Evolutionary conservation across 2,113 vertebrate species (phyloP).

Genomic region (Semicossyphus pulcher): DNA sequence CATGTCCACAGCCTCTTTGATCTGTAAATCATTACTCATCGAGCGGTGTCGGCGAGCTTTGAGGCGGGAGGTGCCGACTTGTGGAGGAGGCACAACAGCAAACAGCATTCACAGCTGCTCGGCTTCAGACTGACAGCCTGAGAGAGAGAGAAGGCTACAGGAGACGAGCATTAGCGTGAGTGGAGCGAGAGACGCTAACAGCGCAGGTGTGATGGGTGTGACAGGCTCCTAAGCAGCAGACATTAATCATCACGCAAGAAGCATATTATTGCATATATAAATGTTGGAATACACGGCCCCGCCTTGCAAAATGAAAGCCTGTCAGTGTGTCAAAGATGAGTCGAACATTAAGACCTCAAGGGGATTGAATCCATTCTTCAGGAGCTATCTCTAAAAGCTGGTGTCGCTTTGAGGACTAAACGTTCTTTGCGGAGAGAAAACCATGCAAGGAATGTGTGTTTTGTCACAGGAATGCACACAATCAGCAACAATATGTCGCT

Average conservation of each 20-base stretch:
- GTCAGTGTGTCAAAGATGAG: background rate
- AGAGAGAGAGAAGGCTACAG: background rate
- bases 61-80: conserved; percentile 41
- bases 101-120: conserved; percentile 69
- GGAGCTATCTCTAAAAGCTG: background rate
- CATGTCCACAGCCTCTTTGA: conserved; percentile 12
- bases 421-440: background rate
- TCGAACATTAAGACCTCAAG: background rate
- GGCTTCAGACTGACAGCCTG: conserved; percentile 27
- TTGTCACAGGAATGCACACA: background rate
- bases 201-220: background rate
- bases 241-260: background rate
- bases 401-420: background rate
- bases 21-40: conserved; percentile 37
- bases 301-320: background rate
- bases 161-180: conserved; percentile 1
- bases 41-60: conserved; percentile 1
- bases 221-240: background rate
- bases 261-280: conserved; percentile 37
- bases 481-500: background rate
- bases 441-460: background rate
- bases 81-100: conserved; percentile 16
- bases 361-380: too few species aligned
- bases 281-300: background rate
- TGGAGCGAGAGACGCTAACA: background rate